phyloP scores from a whole-genome alignment of 1,140 invertebrate species.

The Chrysoperla carnea region DNA sequence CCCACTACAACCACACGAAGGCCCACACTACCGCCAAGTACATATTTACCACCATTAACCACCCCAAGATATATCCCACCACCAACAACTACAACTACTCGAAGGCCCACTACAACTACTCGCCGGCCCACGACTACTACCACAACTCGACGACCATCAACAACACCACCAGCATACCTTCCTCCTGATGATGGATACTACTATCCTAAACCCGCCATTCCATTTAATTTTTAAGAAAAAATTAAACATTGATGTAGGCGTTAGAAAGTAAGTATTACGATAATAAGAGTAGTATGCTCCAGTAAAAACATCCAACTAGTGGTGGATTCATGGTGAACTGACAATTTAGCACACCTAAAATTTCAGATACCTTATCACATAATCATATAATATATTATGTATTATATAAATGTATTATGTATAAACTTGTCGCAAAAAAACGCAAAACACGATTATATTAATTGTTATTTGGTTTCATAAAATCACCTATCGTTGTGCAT shows the following conservation, averaged over 20 bases:
- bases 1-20: neutral
- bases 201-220: conserved; percentile 1
- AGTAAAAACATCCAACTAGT: too few species aligned
- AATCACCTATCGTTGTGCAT: too few species aligned
- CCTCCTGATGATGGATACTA: conserved; percentile 1
- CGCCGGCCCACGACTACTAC: neutral
- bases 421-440: too few species aligned
- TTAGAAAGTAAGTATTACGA: too few species aligned
- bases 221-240: neutral
- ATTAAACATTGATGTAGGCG: neutral
- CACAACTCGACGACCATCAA: neutral
- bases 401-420: too few species aligned
- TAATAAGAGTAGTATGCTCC: too few species aligned
- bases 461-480: too few species aligned
- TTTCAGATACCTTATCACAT: too few species aligned
- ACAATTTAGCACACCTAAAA: too few species aligned
- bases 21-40: neutral
- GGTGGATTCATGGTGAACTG: too few species aligned
- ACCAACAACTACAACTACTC: neutral
- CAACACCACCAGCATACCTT: neutral
- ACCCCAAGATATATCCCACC: neutral
- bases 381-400: too few species aligned
- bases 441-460: too few species aligned
- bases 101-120: neutral
- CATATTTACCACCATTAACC: neutral